Conservation (phyloP, 2,888 invertebrate species). For the Euzetes globulus region DNA sequence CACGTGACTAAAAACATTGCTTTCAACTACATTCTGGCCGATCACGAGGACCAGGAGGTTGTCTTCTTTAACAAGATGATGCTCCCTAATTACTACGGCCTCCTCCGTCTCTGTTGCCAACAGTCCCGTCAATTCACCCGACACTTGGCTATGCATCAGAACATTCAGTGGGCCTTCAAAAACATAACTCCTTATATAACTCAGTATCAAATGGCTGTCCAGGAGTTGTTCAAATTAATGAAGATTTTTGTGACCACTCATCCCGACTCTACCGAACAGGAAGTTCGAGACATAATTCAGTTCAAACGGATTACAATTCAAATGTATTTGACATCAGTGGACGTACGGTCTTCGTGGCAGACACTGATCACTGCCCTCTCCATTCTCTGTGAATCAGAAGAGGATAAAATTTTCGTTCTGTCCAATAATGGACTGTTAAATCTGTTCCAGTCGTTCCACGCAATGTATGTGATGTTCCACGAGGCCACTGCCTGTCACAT, state of each 20-base stretch:
- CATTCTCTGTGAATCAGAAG: slow-evolving; percentile 78
- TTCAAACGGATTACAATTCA: slow-evolving; percentile 63
- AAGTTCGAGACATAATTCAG: slow-evolving; percentile 70
- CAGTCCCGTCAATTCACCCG: slow-evolving; percentile 77
- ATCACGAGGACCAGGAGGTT: slow-evolving; percentile 92
- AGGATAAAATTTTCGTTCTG: slow-evolving; percentile 79
- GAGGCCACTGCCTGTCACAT: slow-evolving; percentile 85
- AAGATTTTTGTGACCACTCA: slow-evolving; percentile 77
- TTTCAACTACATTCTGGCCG: slow-evolving; percentile 90
- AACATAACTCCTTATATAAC: slow-evolving; percentile 94
- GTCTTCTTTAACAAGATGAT: slow-evolving; percentile 86
- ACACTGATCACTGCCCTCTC: slow-evolving; percentile 84
- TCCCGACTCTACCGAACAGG: slow-evolving; percentile 66
- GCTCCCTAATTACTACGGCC: slow-evolving; percentile 78
- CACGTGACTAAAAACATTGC: slow-evolving; percentile 88
- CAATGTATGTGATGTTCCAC: slow-evolving; percentile 84
- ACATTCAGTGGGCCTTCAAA: slow-evolving; percentile 92
- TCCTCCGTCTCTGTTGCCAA: slow-evolving; percentile 80
- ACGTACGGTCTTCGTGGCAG: slow-evolving; percentile 85
- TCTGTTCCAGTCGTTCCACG: slow-evolving; percentile 75
- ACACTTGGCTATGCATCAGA: slow-evolving; percentile 81
- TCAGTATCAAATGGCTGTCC: slow-evolving; percentile 82
- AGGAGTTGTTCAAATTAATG: slow-evolving; percentile 83
- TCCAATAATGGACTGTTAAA: slow-evolving; percentile 78
- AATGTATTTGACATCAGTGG: slow-evolving; percentile 59